Evolutionary conservation across 1,140 invertebrate genomes (phyloP), one percentile per base, ranked within the genome.

Genomic region (Bacillus rossius): DNA sequence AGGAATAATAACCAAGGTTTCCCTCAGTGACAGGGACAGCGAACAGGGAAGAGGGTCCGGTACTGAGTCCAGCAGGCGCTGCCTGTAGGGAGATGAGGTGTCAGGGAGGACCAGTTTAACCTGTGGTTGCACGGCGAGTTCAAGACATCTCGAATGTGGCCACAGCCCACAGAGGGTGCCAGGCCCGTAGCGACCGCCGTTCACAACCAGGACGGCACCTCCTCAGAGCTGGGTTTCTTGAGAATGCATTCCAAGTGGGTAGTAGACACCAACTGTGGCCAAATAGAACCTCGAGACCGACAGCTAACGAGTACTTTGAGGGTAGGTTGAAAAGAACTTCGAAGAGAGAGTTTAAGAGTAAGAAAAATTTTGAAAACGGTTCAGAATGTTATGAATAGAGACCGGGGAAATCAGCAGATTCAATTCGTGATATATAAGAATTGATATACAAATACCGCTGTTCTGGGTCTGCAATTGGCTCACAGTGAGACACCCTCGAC

Each of bases 1-100:
- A 90, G 88, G 87, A 91, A 91, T 91, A 90, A 84, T 91, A 91
- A 91, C 85, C 84, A 65, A 84, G 84, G 86, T 90, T 91, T 89
- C 81, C 85, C 85, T 76, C 76, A 90, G 87, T 91, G 91, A 80
- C 85, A 81, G 88, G 86, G 86, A n/a, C n/a, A 90, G 84, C 83
- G 87, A 90, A 91, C 76, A 78, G 84, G 85, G 80, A 88, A 72
- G 20, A 89, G n/a, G n/a, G 86, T 82, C 80, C 86, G 88, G 77
- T 82, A 77, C 77, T 69, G 75, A 84, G 83, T 78, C 76, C 73
- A 69, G 65, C 70, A 65, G 66, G 8, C n/a, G n/a, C 34, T 8
- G 43, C 65, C 66, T 67, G 70, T 67, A 67, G 75, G 75, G 83
- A 84, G 77, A 77, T 87, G 85, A 86, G 77, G 84, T 80, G 83